Percentiles rank a stretch among this genome's conserved stretches.
Conservation (phyloP, 2,888 invertebrate species). For the Platycheirus rosarum region DNA sequence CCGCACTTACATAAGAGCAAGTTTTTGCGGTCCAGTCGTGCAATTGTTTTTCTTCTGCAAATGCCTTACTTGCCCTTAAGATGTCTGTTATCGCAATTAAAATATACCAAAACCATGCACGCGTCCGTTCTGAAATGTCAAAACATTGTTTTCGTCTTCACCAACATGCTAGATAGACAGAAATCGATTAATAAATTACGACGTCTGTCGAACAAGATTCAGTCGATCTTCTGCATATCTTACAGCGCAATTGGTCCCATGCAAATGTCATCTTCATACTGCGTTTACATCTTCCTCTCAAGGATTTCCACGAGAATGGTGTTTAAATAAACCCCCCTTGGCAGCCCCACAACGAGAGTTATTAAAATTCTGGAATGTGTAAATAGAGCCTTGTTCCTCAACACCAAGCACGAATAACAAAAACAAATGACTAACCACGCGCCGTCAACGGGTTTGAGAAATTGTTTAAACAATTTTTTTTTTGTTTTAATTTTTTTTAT, state of each 20-base stretch:
- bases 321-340: background rate
- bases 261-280: constrained; percentile 30
- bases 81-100: too few species aligned
- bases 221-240: background rate
- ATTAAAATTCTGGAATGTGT: constrained; percentile 34
- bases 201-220: background rate
- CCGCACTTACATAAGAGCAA: too few species aligned
- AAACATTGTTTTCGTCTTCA: constrained; percentile 22
- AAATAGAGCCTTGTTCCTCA: constrained; percentile 17
- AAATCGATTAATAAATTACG: constrained; percentile 58
- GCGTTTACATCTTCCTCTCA: background rate
- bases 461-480: constrained; percentile 47
- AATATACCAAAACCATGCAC: constrained; percentile 46
- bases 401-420: constrained; percentile 29
- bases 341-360: background rate
- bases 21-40: too few species aligned
- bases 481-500: constrained; percentile 15
- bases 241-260: constrained; percentile 16
- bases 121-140: constrained; percentile 67
- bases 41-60: too few species aligned
- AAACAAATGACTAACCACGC: constrained; percentile 74
- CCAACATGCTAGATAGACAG: constrained; percentile 8
- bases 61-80: too few species aligned
- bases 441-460: constrained; percentile 67
- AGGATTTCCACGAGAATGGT: constrained; percentile 18